Conservation (phyloP, 1,140 invertebrate genomes). For the Meteorus sp. region DNA sequence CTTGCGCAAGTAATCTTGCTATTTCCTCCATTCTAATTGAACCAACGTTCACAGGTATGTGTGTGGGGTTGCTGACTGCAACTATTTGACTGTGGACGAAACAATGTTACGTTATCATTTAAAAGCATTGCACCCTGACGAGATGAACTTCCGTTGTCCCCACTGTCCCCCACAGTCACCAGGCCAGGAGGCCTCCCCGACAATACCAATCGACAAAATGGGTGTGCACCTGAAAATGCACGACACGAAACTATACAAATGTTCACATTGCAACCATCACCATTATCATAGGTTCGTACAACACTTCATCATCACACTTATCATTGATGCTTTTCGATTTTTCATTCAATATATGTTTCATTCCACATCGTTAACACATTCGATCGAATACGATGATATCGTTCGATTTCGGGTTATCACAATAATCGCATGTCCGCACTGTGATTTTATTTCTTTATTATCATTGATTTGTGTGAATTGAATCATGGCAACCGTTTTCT, state of each 20-base stretch:
- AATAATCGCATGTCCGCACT: too few species aligned
- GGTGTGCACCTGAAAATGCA: slow-evolving; percentile 75
- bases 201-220: slow-evolving; percentile 63
- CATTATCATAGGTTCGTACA: slow-evolving; percentile 62
- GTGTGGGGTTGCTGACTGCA: slow-evolving; percentile 70
- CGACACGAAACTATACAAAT: slow-evolving; percentile 70
- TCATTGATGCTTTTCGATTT: background rate
- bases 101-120: slow-evolving; percentile 72
- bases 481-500: too few species aligned
- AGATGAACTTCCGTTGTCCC: slow-evolving; percentile 66
- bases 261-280: slow-evolving; percentile 67
- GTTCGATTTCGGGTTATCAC: too few species aligned
- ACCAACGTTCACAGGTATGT: slow-evolving; percentile 58
- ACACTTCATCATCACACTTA: background rate
- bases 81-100: slow-evolving; percentile 73
- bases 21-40: background rate
- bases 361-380: too few species aligned
- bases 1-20: background rate
- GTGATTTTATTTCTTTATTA: too few species aligned
- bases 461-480: too few species aligned
- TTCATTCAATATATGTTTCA: too few species aligned
- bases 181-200: slow-evolving; percentile 47
- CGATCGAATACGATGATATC: too few species aligned
- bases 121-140: slow-evolving; percentile 68
- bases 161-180: slow-evolving; percentile 64